These are phyloP conservation scores for Lepus americanus DNA, from an alignment of 2,113 vertebrate genomes.

Conservation along the genomic window DNA sequence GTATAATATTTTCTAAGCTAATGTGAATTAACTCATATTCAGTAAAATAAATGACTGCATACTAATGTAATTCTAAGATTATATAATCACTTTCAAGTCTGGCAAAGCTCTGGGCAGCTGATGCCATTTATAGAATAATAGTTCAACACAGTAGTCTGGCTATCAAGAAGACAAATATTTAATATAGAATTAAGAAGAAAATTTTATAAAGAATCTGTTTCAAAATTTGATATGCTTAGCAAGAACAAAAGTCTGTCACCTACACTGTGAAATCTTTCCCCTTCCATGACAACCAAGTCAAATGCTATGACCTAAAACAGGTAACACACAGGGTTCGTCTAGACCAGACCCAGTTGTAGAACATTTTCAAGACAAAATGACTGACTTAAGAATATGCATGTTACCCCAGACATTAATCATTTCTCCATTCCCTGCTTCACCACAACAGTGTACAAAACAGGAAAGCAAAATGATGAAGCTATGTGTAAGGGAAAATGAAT, in stretches of 20 bases:
- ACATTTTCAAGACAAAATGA: neutral
- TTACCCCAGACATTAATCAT: neutral
- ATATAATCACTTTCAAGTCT: neutral
- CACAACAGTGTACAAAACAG: constrained; percentile 9
- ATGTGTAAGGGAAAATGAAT: constrained; percentile 52
- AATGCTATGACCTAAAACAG: neutral
- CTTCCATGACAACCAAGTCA: neutral
- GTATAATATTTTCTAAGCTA: neutral
- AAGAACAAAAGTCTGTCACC: neutral
- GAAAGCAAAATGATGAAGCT: neutral
- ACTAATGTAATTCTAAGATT: neutral
- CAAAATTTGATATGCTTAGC: neutral
- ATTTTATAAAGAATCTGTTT: neutral
- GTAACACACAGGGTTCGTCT: neutral
- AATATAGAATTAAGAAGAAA: neutral
- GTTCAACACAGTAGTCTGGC: neutral
- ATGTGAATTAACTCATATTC: neutral
- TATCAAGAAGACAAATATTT: constrained; percentile 39
- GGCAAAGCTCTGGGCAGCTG: neutral
- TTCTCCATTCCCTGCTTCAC: neutral
- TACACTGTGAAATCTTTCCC: neutral
- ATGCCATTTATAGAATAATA: neutral
- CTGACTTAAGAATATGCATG: neutral
- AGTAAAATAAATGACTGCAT: neutral
- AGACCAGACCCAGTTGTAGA: neutral